These are phyloP conservation scores for Caenorhabditis japonica DNA, from an alignment of 2,888 invertebrate genomes.

Conservation along the genomic window DNA sequence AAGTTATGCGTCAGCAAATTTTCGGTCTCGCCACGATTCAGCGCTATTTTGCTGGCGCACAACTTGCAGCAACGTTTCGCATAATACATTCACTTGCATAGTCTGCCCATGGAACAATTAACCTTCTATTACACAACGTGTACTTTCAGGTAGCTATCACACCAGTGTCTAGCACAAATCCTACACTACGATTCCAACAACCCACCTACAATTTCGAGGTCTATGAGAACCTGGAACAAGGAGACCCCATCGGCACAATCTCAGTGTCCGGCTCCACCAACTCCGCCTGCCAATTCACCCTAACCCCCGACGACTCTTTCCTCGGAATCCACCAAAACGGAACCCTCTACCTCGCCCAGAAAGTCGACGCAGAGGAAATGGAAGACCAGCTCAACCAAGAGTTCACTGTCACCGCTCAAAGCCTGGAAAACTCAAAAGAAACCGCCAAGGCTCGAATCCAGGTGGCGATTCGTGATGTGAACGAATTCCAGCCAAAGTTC, in stretches of 20 bases:
- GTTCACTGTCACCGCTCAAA: conserved; percentile 21
- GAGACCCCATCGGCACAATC: conserved; percentile 56
- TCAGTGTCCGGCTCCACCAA: conserved; percentile 32
- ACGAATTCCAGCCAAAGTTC: conserved; percentile 72
- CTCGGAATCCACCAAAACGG: conserved; percentile 69
- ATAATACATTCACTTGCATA: neutral
- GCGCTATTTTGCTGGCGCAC: too few relatives aligned
- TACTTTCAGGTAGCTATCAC: conserved; percentile 55
- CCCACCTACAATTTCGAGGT: conserved; percentile 68
- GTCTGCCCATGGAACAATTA: neutral
- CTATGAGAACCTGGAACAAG: conserved; percentile 64
- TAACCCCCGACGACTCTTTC: conserved; percentile 42
- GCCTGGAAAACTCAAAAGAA: conserved; percentile 22
- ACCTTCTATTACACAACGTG: neutral
- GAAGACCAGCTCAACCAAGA: conserved; percentile 34
- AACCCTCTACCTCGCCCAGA: conserved; percentile 55
- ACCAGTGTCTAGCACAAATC: conserved; percentile 25
- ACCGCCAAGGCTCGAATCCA: conserved; percentile 58
- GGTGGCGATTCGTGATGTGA: conserved; percentile 70
- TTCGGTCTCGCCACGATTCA: too few relatives aligned
- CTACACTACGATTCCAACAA: conserved; percentile 65
- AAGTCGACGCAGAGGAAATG: conserved; percentile 54
- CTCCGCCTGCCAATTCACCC: conserved; percentile 15
- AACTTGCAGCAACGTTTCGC: too few relatives aligned
- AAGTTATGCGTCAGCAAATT: too few relatives aligned